Evolutionary conservation across 2,113 vertebrate species (phyloP).

Genomic region (Phalacrocorax aristotelis): DNA sequence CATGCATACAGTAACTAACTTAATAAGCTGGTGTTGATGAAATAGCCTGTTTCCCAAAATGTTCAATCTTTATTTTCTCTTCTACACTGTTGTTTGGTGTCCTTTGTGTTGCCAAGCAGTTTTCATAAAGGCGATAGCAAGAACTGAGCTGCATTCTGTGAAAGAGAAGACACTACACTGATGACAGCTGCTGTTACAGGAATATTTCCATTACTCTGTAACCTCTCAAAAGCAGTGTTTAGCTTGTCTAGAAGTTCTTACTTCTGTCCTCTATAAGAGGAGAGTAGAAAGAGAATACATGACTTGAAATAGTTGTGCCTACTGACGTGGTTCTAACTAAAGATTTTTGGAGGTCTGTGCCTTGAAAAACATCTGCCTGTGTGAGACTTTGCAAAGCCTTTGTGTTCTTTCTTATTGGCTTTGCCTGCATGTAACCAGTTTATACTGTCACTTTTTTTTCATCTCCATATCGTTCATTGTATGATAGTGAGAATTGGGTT

Average conservation of each 20-base stretch:
- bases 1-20: neutral
- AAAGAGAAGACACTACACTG: neutral
- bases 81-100: accelerated
- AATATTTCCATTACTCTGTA: neutral
- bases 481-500: neutral
- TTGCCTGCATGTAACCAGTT: neutral
- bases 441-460: neutral
- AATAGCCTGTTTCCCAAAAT: neutral
- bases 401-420: neutral
- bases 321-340: neutral
- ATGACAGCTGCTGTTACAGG: neutral
- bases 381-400: neutral
- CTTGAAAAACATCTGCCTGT: neutral
- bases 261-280: neutral
- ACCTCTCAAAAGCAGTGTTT: neutral
- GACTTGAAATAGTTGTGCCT: neutral
- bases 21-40: neutral
- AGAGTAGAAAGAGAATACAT: neutral
- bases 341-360: neutral
- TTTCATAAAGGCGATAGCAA: neutral
- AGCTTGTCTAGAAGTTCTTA: neutral
- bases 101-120: neutral
- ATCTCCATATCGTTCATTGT: neutral
- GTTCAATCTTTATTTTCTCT: neutral
- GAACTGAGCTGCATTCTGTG: neutral